phyloP scores from a whole-genome alignment of 2,113 vertebrate genomes.

The Alouatta palliata region DNA sequence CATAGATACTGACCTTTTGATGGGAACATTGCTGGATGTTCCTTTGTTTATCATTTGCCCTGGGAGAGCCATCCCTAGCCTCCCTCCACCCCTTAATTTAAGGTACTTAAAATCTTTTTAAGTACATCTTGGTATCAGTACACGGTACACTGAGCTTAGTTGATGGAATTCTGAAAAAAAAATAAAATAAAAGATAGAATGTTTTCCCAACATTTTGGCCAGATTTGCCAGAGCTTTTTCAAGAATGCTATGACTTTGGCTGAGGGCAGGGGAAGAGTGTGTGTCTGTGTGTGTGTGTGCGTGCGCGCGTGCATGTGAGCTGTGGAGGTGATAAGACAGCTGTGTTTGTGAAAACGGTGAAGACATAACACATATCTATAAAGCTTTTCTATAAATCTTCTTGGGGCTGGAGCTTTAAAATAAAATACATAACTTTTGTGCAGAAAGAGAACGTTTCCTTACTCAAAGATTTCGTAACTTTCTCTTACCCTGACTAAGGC shows the following conservation, averaged over 20 bases:
- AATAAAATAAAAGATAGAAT: neutral
- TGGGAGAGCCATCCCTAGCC: no score
- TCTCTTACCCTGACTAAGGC: neutral
- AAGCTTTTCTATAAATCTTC: neutral
- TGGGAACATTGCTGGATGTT: neutral
- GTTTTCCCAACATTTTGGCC: neutral
- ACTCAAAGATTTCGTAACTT: neutral
- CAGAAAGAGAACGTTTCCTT: neutral
- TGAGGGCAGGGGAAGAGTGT: neutral
- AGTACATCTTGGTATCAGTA: neutral
- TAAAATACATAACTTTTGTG: neutral
- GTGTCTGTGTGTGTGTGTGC: no score
- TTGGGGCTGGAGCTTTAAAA: neutral
- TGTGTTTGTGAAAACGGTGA: neutral
- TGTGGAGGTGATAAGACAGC: neutral
- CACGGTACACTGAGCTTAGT: neutral
- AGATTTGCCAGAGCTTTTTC: neutral
- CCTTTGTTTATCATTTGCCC: neutral
- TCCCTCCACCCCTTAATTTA: neutral
- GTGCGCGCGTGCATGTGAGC: fast-evolving
- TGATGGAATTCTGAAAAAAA: neutral
- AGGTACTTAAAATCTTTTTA: neutral
- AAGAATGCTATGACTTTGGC: neutral
- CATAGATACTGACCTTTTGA: neutral
- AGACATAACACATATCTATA: neutral